Evolutionary conservation across 2,888 invertebrate species (phyloP).

Genomic region (Drosophila leonis): DNA sequence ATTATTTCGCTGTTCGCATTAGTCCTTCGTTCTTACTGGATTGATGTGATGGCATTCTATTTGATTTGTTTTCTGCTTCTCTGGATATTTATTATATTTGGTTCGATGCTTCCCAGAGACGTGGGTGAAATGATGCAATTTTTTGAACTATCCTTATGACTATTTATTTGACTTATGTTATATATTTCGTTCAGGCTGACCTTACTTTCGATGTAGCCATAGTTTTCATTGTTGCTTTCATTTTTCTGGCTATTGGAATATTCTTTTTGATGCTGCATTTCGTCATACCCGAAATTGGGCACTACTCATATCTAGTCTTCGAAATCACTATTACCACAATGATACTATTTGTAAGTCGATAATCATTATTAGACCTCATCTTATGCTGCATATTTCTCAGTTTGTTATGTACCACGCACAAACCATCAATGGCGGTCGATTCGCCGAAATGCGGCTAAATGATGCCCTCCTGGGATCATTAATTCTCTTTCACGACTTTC

Average conservation of each 20-base stretch:
- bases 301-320: slow-evolving; percentile 21
- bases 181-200: slow-evolving; percentile 40
- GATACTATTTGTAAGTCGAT: slow-evolving; percentile 49
- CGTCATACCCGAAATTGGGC: not conserved
- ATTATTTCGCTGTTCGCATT: slow-evolving; percentile 50
- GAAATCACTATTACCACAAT: slow-evolving; percentile 30
- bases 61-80: slow-evolving; percentile 15
- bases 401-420: slow-evolving; percentile 67
- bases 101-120: slow-evolving; percentile 31
- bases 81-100: slow-evolving; percentile 37
- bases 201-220: slow-evolving; percentile 62
- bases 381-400: slow-evolving; percentile 1
- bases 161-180: not conserved
- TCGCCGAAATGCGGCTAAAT: slow-evolving; percentile 61
- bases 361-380: fast-evolving
- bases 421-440: slow-evolving; percentile 58
- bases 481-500: slow-evolving; percentile 69
- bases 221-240: slow-evolving; percentile 56
- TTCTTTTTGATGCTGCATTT: slow-evolving; percentile 33
- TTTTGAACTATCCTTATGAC: too few species aligned
- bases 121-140: slow-evolving; percentile 21
- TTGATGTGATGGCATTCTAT: slow-evolving; percentile 45
- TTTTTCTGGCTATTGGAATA: slow-evolving; percentile 40
- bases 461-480: slow-evolving; percentile 54
- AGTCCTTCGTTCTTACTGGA: slow-evolving; percentile 16